Percentiles rank a stretch among this genome's conserved stretches.
Conservation (phyloP, 2,888 invertebrate species). For the Chloroclystis v-ata region DNA sequence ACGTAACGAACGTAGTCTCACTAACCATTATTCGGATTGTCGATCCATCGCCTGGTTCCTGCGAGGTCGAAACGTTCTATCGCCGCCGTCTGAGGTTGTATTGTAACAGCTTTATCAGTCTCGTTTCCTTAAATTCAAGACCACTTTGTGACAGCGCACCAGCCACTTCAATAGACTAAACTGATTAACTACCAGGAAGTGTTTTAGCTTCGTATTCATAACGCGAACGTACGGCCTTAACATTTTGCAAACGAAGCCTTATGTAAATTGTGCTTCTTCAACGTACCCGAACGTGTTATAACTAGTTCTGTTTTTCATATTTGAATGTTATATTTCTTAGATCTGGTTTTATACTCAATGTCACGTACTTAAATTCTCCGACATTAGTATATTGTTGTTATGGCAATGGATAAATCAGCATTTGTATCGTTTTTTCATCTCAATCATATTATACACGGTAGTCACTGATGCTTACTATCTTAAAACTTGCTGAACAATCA, state of each 20-base stretch:
- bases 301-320: constrained; percentile 10
- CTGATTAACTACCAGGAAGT: constrained; percentile 44
- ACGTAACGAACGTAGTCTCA: constrained; percentile 62
- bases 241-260: constrained; percentile 36
- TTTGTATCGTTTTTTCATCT: too few species aligned
- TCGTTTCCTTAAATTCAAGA: constrained; percentile 48
- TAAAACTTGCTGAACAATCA: too few species aligned
- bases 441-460: too few species aligned
- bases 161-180: constrained; percentile 36
- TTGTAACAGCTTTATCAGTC: constrained; percentile 48
- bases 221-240: constrained; percentile 35
- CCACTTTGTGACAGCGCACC: constrained; percentile 36
- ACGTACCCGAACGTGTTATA: constrained; percentile 21
- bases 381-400: constrained; percentile 3
- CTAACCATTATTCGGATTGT: constrained; percentile 63
- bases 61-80: constrained; percentile 62
- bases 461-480: too few species aligned
- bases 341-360: constrained; percentile 6
- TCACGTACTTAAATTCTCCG: constrained; percentile 24
- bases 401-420: too few species aligned
- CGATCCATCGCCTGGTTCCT: constrained; percentile 62
- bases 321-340: constrained; percentile 7
- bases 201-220: constrained; percentile 30
- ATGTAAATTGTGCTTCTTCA: constrained; percentile 32
- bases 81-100: constrained; percentile 50